A percentile compares a stretch with the other conserved stretches of the same genome.
Evolutionary conservation across 1,140 invertebrate genomes (phyloP).

Genomic region (Augochlora pura): DNA sequence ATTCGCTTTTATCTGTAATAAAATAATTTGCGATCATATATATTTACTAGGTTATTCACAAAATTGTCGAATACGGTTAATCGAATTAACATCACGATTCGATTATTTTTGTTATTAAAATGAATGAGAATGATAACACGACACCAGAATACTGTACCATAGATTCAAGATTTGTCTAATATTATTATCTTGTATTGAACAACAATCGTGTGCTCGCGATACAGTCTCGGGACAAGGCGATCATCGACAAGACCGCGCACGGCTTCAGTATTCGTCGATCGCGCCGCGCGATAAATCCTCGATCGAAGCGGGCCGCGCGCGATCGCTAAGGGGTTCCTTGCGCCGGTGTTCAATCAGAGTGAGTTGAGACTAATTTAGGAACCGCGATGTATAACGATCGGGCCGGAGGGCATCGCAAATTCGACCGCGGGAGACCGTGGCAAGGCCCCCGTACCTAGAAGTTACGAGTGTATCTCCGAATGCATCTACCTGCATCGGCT

Average conservation of each 20-base stretch:
- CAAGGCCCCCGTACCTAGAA: conserved; percentile 42
- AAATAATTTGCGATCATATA: too few relatives aligned
- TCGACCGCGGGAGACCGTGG: conserved; percentile 8
- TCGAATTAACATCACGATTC: too few relatives aligned
- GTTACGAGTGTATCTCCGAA: conserved; percentile 56
- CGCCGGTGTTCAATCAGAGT: conserved; percentile 53
- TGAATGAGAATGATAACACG: too few relatives aligned
- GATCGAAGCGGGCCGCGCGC: conserved; percentile 38
- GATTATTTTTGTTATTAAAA: too few relatives aligned
- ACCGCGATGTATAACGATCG: conserved; percentile 57
- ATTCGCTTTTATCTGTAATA: too few relatives aligned
- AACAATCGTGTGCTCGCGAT: not conserved
- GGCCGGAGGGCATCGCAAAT: conserved; percentile 57
- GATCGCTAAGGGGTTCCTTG: conserved; percentile 33
- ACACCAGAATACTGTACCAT: too few relatives aligned
- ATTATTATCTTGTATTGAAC: too few relatives aligned
- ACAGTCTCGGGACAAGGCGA: not conserved
- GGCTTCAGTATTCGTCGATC: conserved; percentile 56
- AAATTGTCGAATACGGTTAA: too few relatives aligned
- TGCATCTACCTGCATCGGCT: conserved; percentile 55
- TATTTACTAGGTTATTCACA: too few relatives aligned
- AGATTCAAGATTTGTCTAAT: too few relatives aligned
- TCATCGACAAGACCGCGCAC: conserved; percentile 21
- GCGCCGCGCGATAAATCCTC: conserved; percentile 50
- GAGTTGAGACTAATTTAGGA: conserved; percentile 63